These are phyloP conservation scores for Branchipolynoe longqiensis DNA, from an alignment of 2,888 invertebrate species.

Conservation along the genomic window DNA sequence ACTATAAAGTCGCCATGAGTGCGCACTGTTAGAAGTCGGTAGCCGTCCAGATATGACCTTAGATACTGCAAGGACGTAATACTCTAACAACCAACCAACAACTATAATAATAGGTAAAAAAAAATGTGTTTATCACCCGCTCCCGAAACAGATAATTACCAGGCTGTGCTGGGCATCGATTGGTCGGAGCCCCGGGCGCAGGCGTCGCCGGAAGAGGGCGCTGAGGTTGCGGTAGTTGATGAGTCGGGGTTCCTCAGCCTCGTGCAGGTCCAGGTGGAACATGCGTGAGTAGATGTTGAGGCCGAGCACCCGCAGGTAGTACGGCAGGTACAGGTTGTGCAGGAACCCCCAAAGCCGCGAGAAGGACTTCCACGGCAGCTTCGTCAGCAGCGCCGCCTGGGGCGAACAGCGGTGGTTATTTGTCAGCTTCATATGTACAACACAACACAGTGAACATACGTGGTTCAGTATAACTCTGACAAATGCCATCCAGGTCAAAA, in stretches of 20 bases:
- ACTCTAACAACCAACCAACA: too few relatives aligned
- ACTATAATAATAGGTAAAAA: too few relatives aligned
- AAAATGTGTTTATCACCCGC: too few relatives aligned
- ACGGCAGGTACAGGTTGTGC: constrained; percentile 89
- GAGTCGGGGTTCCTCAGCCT: constrained; percentile 90
- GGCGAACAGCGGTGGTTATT: too few relatives aligned
- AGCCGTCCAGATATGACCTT: too few relatives aligned
- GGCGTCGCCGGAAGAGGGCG: constrained; percentile 92
- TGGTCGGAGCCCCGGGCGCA: constrained; percentile 89
- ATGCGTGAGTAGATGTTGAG: constrained; percentile 85
- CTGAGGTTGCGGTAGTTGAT: constrained; percentile 89
- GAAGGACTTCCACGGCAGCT: constrained; percentile 90
- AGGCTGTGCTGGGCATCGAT: constrained; percentile 87
- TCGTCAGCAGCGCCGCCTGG: constrained; percentile 75
- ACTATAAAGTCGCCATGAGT: too few relatives aligned
- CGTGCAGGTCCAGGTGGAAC: constrained; percentile 92
- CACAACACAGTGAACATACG: too few relatives aligned
- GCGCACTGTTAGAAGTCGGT: too few relatives aligned
- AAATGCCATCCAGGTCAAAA: too few relatives aligned
- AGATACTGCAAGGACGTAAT: too few relatives aligned
- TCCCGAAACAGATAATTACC: constrained; percentile 84
- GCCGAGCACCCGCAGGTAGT: constrained; percentile 87
- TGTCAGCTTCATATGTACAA: too few relatives aligned
- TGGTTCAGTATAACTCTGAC: too few relatives aligned
- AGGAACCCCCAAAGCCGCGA: constrained; percentile 95